Evolutionary conservation across 2,888 invertebrate genomes (phyloP).

Genomic region (Dryobotodes eremita): DNA sequence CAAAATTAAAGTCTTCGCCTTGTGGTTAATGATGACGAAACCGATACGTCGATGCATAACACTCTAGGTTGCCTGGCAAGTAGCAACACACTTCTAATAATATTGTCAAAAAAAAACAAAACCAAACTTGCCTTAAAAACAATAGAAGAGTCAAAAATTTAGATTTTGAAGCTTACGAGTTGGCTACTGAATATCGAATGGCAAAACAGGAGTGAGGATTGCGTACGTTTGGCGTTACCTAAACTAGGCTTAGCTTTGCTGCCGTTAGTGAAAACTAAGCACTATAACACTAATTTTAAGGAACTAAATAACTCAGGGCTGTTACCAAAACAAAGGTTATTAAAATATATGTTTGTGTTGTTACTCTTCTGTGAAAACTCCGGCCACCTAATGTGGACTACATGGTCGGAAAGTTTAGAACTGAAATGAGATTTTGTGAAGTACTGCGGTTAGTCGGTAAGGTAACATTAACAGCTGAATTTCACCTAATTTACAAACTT

Average conservation of each 20-base stretch:
- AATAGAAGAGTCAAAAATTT: neutral
- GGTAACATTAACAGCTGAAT: slow-evolving; percentile 29
- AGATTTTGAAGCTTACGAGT: neutral
- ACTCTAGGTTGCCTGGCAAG: no score
- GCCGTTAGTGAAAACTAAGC: neutral
- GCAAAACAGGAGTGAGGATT: no score
- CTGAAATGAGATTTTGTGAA: slow-evolving; percentile 39
- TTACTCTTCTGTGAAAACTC: slow-evolving; percentile 23
- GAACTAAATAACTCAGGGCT: neutral
- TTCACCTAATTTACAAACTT: slow-evolving; percentile 41
- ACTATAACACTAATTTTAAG: neutral
- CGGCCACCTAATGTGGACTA: slow-evolving; percentile 15
- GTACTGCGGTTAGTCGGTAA: slow-evolving; percentile 24
- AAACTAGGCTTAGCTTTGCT: neutral
- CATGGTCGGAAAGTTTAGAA: slow-evolving; percentile 35
- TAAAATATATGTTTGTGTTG: slow-evolving; percentile 17
- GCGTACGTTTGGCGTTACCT: neutral
- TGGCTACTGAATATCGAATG: neutral
- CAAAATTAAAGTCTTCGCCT: neutral
- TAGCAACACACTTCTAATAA: neutral
- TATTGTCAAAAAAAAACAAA: no score
- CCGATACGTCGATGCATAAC: neutral
- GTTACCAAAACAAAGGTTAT: slow-evolving; percentile 5
- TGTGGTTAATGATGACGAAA: neutral
- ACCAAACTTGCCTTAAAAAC: neutral